Percentiles rank a stretch among this genome's conserved stretches.
phyloP scores from a whole-genome alignment of 2,113 vertebrate species.

The Zosterops lateralis region DNA sequence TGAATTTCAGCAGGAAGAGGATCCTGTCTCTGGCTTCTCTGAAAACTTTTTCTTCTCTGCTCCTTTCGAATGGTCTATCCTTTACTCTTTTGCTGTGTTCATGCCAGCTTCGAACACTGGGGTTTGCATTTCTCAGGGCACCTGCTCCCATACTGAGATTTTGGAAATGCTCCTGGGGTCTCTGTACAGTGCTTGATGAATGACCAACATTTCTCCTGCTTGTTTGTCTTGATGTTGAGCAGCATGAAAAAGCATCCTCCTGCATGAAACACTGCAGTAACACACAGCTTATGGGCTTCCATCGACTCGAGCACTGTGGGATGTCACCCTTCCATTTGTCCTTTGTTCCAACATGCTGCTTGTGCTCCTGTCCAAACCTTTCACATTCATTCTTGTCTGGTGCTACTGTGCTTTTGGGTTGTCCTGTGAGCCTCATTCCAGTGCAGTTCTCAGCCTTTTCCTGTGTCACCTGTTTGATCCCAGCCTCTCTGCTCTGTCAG shows the following conservation, averaged over 20 bases:
- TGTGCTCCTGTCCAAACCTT: neutral
- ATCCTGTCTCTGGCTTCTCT: slow-evolving; percentile 87
- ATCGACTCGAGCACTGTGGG: neutral
- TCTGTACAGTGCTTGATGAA: neutral
- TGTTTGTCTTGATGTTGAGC: neutral
- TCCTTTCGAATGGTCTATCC: slow-evolving; percentile 95
- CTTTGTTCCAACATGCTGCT: neutral
- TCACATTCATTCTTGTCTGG: neutral
- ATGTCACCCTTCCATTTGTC: neutral
- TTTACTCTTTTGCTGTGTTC: slow-evolving; percentile 64
- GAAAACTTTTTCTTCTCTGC: slow-evolving; percentile 94
- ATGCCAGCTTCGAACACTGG: neutral
- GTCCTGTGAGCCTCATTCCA: neutral
- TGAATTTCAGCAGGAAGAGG: slow-evolving; percentile 87
- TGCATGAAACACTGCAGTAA: neutral
- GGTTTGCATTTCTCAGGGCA: neutral
- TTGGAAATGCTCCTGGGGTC: neutral
- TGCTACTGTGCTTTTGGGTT: neutral
- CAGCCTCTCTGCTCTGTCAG: neutral
- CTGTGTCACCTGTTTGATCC: neutral
- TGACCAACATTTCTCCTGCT: slow-evolving; percentile 11
- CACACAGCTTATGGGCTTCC: neutral
- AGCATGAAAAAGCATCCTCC: slow-evolving; percentile 23
- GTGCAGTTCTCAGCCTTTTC: neutral
- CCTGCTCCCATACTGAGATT: neutral